These are phyloP conservation scores for Rallus crepitans DNA, from an alignment of 2,797 vertebrate genomes.

Conservation along the genomic window DNA sequence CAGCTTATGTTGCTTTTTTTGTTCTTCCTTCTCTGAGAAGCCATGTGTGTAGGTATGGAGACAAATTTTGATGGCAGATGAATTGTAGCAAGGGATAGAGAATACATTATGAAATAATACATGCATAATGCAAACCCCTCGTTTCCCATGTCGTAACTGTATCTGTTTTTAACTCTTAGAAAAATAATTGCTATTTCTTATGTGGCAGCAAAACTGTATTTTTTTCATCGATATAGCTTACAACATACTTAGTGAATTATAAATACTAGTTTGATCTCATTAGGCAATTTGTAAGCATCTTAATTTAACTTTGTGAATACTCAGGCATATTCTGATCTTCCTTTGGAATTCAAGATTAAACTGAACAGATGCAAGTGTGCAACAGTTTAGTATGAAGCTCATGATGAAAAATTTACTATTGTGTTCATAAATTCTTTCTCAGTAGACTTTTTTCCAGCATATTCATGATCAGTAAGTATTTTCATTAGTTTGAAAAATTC, in stretches of 20 bases:
- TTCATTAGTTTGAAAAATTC: background rate
- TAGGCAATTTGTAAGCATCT: background rate
- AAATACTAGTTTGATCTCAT: background rate
- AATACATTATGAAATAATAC: background rate
- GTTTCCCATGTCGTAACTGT: background rate
- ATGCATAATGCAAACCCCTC: background rate
- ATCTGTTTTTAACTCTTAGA: background rate
- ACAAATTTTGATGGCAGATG: background rate
- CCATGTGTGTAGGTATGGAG: background rate
- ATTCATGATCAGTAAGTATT: background rate
- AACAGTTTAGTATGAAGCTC: background rate
- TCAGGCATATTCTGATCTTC: background rate
- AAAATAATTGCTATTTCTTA: background rate
- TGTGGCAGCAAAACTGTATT: background rate
- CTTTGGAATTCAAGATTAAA: background rate
- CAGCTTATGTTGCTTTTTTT: background rate
- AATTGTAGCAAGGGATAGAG: background rate
- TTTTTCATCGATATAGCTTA: background rate
- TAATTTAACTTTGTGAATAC: background rate
- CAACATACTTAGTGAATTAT: background rate
- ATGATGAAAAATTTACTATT: background rate
- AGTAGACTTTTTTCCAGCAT: background rate
- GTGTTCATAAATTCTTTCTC: background rate
- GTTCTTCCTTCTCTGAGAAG: background rate
- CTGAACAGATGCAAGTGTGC: background rate